Conservation (phyloP, 53 echinoderm and acorn worm species). For the Mesocentrotus franciscanus region DNA sequence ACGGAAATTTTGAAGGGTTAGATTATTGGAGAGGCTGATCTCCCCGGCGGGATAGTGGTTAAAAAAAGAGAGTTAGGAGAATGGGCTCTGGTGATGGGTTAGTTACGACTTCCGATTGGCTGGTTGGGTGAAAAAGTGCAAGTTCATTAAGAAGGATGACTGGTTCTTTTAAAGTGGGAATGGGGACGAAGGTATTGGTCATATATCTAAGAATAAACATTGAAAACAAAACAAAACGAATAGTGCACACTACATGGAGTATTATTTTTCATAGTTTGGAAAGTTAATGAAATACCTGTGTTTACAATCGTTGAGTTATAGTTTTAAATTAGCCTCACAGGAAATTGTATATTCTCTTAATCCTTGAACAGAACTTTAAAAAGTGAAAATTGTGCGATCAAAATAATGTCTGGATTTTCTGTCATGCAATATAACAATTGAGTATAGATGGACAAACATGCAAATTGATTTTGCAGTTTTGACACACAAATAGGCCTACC, state of each 20-base stretch:
- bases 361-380: too few relatives aligned
- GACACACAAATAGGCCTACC: too few relatives aligned
- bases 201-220: not conserved
- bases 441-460: too few relatives aligned
- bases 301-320: too few relatives aligned
- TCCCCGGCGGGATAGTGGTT: not conserved
- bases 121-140: conserved; percentile 56
- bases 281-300: too few relatives aligned
- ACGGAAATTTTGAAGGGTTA: conserved; percentile 51
- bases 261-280: not conserved
- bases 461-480: too few relatives aligned
- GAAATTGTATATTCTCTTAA: too few relatives aligned
- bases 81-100: conserved; percentile 28
- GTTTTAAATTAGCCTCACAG: too few relatives aligned
- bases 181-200: not conserved
- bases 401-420: too few relatives aligned
- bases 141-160: conserved; percentile 45
- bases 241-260: not conserved
- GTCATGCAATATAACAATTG: too few relatives aligned
- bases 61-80: conserved; percentile 5
- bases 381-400: too few relatives aligned
- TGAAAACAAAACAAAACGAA: not conserved
- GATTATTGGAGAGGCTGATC: conserved; percentile 27
- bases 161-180: conserved; percentile 10
- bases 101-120: conserved; percentile 52